Base-by-base conservation (phyloP, 2,888 invertebrate genomes). In the Polymixis lichenea region DNA sequence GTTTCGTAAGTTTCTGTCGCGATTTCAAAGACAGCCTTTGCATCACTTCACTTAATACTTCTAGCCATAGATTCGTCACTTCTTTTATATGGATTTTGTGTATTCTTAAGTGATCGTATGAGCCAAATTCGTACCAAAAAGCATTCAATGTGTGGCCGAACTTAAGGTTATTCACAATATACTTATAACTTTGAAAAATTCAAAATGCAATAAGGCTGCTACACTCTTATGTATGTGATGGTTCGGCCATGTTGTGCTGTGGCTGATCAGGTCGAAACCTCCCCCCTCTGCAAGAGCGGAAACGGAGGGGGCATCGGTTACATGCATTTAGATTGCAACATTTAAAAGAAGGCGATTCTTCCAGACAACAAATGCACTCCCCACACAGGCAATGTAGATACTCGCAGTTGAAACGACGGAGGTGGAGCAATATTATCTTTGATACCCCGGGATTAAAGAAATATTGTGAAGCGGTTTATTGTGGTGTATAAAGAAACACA, bases 321-420 rank as follows among this genome's bases (percentile, higher is more conserved):
- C 78, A 82, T 84, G 84, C 86, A 84, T 85, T 85, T 87, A 86
- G 73, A 87, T 87, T 80, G 84, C 77, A 61, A 80, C 74, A 78
- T 86, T 87, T 83, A 77, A 84, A 81, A 83, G 75, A 82, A 81
- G 58, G 75, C 78, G 46, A 80, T 83, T 79, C 70, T 80, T 78
- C 32, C 62, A 60, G 53, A 38, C 28, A 1, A 1, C 22, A 1
- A 19, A 46, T 25, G 25, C 56, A 8, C 58, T 28, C 25, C 28
- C 17, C 17, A 58, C 17, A 28, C 17, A 56, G 6, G 15, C 46
- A 5, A 32, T 9, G n/a, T 32, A 46, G 32, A 8, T 11, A n/a
- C 55, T 51, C 7, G 46, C 49, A 58, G 38, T 55, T 53, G 58
- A 25, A 62, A 71, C 19, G 25, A 38, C 58, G 2, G 17, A 11